Evolutionary conservation across 1,140 invertebrate genomes (phyloP), one percentile per base, ranked within the genome.

Genomic region (Lamellibrachia luymesi): DNA sequence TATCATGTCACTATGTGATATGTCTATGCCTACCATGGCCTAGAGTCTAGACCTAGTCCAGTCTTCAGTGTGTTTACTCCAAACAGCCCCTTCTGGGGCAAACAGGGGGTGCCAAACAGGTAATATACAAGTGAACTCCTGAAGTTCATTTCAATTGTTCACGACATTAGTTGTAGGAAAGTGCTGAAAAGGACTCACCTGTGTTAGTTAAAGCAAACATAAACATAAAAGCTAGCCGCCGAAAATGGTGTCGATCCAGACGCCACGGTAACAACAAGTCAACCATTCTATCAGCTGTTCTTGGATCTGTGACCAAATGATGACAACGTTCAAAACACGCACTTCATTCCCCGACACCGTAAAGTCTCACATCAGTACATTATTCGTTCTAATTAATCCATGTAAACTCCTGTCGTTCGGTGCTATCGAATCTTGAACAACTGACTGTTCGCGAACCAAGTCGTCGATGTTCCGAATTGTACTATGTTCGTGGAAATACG

Each of bases 271-370:
- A 22, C 64, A 80, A 80, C 64, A 80, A 80, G 64, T 22, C 64
- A 80, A 80, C 64, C 64, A 80, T 80, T 80, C 5, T 80, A 80
- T 80, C 64, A 10, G 64, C 13, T 80, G 17, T 80, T 80, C 64
- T 80, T 22, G 25, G 64, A 80, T 80, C 64, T 80, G 64, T 22
- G 6, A 80, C 64, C 64, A 80, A 80, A 80, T 2, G 64, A 80
- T 80, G 25, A 80, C 64, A 80, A 80, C 64, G 64, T 80, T 80
- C 64, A 80, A 80, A 80, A 80, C 64, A 80, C 64, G 64, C 64
- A 80, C 64, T 80, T 80, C 64, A 80, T 10, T 80, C 64, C 25
- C 17, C 64, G 64, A 17, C 64, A 56, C 52, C 52, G 52, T 56
- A 56, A 56, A 13, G 13, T 56, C 6, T 80, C 64, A 80, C 64